Evolutionary conservation across 2,888 invertebrate species (phyloP).

Genomic region (Gryllus longicercus): DNA sequence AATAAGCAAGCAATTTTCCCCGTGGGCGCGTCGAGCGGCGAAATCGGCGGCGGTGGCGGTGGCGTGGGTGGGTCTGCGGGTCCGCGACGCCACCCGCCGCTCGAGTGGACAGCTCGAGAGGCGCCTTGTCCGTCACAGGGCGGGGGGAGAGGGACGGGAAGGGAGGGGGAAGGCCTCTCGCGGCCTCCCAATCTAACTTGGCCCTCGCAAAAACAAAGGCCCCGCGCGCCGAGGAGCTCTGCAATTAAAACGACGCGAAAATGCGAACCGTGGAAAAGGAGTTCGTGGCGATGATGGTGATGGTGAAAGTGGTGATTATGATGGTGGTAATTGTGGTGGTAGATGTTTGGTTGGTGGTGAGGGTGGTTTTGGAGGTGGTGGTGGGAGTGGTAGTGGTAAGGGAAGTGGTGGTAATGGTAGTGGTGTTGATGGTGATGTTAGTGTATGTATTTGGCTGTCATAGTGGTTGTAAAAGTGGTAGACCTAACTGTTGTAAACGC

Average conservation of each 20-base stretch:
- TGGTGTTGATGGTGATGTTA: too few relatives aligned
- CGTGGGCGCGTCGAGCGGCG: slow-evolving; percentile 40
- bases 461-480: too few relatives aligned
- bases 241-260: slow-evolving; percentile 17
- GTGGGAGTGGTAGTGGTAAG: too few relatives aligned
- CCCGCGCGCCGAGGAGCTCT: neutral
- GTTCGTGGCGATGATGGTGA: neutral
- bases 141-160: neutral
- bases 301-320: too few relatives aligned
- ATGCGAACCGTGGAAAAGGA: neutral
- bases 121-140: neutral
- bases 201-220: neutral
- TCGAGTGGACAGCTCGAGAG: neutral
- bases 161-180: neutral
- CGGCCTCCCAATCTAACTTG: slow-evolving; percentile 17
- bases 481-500: too few relatives aligned
- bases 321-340: too few relatives aligned
- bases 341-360: too few relatives aligned
- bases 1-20: slow-evolving; percentile 45
- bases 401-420: too few relatives aligned
- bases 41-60: slow-evolving; percentile 39
- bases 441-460: too few relatives aligned
- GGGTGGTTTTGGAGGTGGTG: too few relatives aligned
- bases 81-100: neutral
- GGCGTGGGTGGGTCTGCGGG: neutral